A percentile compares a stretch with the other conserved stretches of the same genome.
These are phyloP conservation scores for Apostichopus japonicus DNA, from an alignment of 35 echinoderm and acorn worm genomes.

Conservation along the genomic window DNA sequence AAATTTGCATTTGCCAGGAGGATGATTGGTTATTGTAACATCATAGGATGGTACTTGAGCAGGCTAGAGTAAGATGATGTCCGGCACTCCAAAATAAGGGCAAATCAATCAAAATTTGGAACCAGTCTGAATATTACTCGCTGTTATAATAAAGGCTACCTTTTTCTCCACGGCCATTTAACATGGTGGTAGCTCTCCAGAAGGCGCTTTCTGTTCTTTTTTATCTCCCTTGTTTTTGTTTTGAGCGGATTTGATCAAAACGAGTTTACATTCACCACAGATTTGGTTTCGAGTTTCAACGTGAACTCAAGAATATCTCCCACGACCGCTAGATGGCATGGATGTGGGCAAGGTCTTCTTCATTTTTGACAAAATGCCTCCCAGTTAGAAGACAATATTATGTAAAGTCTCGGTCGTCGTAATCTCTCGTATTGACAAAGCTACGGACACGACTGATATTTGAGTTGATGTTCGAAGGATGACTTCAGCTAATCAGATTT, in stretches of 20 bases:
- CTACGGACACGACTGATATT: neutral
- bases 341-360: neutral
- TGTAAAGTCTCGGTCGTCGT: neutral
- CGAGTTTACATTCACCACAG: neutral
- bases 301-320: neutral
- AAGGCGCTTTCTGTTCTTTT: neutral
- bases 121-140: neutral
- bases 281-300: neutral
- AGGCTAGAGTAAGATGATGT: slow-evolving; percentile 32
- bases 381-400: neutral
- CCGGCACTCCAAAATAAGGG: slow-evolving; percentile 7
- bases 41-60: slow-evolving; percentile 36
- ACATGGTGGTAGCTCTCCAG: neutral
- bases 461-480: neutral
- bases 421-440: neutral
- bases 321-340: neutral
- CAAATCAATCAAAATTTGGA: slow-evolving; percentile 30
- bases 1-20: slow-evolving; percentile 41
- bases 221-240: no score
- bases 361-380: neutral
- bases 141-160: neutral
- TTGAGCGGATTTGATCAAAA: neutral
- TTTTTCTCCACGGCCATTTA: slow-evolving; percentile 3
- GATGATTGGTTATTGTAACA: slow-evolving; percentile 33
- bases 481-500: no score